phyloP scores from a whole-genome alignment of 2,888 invertebrate species.

The Hemaris fuciformis region DNA sequence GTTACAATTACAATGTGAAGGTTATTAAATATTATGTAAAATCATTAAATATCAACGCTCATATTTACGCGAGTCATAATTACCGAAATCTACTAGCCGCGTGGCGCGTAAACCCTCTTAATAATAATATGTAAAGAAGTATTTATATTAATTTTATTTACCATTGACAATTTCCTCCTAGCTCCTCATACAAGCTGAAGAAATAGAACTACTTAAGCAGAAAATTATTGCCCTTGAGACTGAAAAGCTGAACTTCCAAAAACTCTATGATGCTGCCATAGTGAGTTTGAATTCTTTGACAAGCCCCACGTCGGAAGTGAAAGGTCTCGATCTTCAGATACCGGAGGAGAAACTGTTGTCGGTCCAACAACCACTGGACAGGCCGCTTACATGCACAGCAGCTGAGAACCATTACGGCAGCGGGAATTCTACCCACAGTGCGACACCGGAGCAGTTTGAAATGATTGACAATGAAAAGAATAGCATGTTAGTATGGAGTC shows the following conservation, averaged over 20 bases:
- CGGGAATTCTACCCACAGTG: conserved; percentile 77
- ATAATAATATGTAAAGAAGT: no score
- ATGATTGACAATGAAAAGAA: conserved; percentile 81
- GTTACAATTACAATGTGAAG: no score
- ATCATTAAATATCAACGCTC: no score
- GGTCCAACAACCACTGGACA: conserved; percentile 44
- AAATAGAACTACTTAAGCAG: conserved; percentile 80
- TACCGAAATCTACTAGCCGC: no score
- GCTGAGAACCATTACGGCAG: conserved; percentile 77
- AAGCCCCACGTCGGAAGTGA: conserved; percentile 65
- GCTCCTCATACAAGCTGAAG: conserved; percentile 76
- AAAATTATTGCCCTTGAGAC: conserved; percentile 78
- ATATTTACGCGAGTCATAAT: no score
- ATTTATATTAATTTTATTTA: background rate
- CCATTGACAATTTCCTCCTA: conserved; percentile 26
- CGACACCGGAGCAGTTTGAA: conserved; percentile 84
- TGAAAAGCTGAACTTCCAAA: conserved; percentile 81
- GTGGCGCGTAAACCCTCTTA: no score
- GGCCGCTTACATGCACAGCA: conserved; percentile 68
- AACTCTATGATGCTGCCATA: conserved; percentile 75
- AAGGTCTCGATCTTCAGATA: conserved; percentile 58
- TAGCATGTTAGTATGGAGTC: conserved; percentile 53
- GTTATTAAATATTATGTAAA: no score
- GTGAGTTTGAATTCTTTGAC: conserved; percentile 73
- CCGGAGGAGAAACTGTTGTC: conserved; percentile 54